A percentile compares a stretch with the other conserved stretches of the same genome.
Conservation (phyloP, 1,140 invertebrate species). For the Sycophila sp. region DNA sequence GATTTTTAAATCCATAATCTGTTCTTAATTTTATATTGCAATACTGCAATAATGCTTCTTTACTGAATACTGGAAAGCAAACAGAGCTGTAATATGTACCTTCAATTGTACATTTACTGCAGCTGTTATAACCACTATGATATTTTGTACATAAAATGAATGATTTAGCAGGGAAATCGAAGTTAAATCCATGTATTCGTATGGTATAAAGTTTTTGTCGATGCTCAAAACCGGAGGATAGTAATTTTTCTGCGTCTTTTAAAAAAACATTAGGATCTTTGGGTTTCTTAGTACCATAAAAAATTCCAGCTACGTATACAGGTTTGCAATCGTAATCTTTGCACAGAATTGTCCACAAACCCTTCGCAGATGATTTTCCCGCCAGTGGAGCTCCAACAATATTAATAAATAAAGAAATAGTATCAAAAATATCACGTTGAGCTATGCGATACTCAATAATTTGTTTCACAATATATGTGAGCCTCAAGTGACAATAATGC, state of each 20-base stretch:
- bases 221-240: constrained; percentile 26
- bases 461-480: neutral
- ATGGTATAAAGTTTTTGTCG: constrained; percentile 30
- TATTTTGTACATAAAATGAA: constrained; percentile 53
- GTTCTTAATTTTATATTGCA: neutral
- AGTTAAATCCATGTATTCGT: constrained; percentile 41
- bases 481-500: neutral
- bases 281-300: constrained; percentile 1
- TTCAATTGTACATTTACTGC: constrained; percentile 52
- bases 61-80: constrained; percentile 38
- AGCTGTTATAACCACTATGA: constrained; percentile 53
- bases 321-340: constrained; percentile 14
- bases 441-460: neutral
- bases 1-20: constrained; percentile 2
- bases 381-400: neutral
- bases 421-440: neutral
- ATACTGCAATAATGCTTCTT: neutral
- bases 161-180: constrained; percentile 57
- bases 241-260: constrained; percentile 37
- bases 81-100: constrained; percentile 38
- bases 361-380: neutral
- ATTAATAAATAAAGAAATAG: neutral
- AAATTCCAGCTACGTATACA: constrained; percentile 43
- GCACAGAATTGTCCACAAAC: constrained; percentile 49
- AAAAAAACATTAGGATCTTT: constrained; percentile 37